Evolutionary conservation across 2,113 vertebrate genomes (phyloP).

Genomic region (Pseudopodoces humilis): DNA sequence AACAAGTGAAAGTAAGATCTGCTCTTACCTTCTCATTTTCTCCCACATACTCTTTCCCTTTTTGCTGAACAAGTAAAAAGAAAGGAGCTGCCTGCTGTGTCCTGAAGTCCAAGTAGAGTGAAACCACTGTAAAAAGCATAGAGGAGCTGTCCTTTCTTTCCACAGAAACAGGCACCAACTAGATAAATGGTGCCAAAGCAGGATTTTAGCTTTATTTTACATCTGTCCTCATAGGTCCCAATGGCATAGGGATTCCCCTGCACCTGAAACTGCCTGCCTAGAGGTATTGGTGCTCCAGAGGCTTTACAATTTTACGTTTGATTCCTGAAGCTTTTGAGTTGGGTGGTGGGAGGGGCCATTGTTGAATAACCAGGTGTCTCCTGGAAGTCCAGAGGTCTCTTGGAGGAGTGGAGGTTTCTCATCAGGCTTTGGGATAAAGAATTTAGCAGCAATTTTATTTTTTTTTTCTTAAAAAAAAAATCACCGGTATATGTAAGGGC

Average conservation of each 20-base stretch:
- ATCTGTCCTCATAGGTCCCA: background rate
- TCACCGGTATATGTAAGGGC: background rate
- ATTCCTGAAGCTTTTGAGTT: background rate
- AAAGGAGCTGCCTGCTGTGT: accelerated
- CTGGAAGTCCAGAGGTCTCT: background rate
- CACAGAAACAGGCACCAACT: background rate
- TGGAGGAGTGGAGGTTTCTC: background rate
- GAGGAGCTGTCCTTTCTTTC: background rate
- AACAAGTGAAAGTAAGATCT: background rate
- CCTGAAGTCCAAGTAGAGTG: background rate
- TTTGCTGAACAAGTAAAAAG: background rate
- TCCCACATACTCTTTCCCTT: background rate
- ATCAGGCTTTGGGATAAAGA: background rate
- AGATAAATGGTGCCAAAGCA: background rate
- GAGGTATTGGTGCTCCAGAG: background rate
- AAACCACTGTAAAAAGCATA: background rate
- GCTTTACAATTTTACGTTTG: background rate
- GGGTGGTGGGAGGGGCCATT: background rate
- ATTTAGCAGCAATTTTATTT: background rate
- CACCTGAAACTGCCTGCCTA: background rate
- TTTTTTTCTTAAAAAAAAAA: background rate
- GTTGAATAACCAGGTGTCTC: background rate
- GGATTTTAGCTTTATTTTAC: background rate
- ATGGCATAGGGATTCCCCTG: background rate
- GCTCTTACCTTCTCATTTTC: background rate